Percentiles rank a stretch among this genome's conserved stretches.
These are phyloP conservation scores for Nannoperca australis DNA, from an alignment of 2,797 vertebrate genomes.

Conservation along the genomic window DNA sequence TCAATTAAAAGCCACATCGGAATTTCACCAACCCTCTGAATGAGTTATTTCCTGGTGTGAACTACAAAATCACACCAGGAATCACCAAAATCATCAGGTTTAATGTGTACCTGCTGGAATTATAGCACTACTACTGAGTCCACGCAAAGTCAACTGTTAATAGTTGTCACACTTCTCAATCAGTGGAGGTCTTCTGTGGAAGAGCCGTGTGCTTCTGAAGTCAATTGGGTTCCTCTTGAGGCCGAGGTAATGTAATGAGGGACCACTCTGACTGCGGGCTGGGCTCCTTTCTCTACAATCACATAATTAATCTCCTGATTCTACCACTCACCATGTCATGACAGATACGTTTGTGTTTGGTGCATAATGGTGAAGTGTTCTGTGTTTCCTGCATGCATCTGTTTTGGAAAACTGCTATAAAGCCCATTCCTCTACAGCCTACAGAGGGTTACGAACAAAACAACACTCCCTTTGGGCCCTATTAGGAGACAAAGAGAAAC, in stretches of 20 bases:
- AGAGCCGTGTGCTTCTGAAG: conserved; percentile 63
- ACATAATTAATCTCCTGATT: conserved; percentile 85
- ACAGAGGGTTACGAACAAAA: conserved; percentile 95
- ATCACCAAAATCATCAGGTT: too few species aligned
- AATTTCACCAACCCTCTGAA: conserved; percentile 7
- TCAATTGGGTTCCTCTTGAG: conserved; percentile 79
- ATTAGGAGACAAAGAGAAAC: conserved; percentile 89
- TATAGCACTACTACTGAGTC: conserved; percentile 1
- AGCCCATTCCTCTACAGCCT: conserved; percentile 90
- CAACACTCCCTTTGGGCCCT: conserved; percentile 93
- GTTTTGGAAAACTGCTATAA: conserved; percentile 88
- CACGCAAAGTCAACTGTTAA: conserved; percentile 44
- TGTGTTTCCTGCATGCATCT: conserved; percentile 66
- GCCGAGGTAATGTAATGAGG: conserved; percentile 81
- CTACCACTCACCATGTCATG: conserved; percentile 77
- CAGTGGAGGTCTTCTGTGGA: conserved; percentile 56
- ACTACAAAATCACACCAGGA: conserved; percentile 6
- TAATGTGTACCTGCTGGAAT: conserved; percentile 37
- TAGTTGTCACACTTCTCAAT: conserved; percentile 72
- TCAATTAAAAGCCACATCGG: not conserved
- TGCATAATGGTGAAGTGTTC: conserved; percentile 80
- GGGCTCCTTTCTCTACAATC: conserved; percentile 68
- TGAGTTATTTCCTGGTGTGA: not conserved
- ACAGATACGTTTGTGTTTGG: conserved; percentile 80
- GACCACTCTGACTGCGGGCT: conserved; percentile 66